Conservation (phyloP, 2,113 vertebrate species). For the Lampris incognitus region DNA sequence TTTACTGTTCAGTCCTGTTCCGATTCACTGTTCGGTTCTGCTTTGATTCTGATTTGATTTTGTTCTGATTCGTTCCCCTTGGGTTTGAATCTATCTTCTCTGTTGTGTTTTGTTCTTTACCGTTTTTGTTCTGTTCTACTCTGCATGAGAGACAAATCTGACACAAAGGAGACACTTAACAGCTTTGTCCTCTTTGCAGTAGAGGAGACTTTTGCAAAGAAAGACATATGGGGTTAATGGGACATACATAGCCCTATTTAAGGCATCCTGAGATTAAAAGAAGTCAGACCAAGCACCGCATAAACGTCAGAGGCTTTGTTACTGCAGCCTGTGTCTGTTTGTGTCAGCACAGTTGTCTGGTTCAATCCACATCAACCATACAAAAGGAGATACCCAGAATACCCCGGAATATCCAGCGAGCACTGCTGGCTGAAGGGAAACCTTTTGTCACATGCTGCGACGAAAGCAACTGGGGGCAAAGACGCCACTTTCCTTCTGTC, state of each 20-base stretch:
- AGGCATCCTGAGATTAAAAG: neutral
- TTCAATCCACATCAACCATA: constrained; percentile 9
- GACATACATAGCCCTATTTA: constrained; percentile 10
- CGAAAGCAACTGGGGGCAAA: constrained; percentile 39
- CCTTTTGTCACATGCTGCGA: constrained; percentile 32
- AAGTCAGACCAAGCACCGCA: constrained; percentile 38
- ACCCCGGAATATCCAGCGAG: constrained; percentile 24
- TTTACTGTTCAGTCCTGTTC: too few species aligned
- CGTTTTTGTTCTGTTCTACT: constrained; percentile 8
- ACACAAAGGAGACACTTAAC: constrained; percentile 13
- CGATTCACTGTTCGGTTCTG: too few species aligned
- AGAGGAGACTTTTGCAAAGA: neutral
- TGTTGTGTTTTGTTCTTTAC: too few species aligned
- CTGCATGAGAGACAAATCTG: constrained; percentile 8
- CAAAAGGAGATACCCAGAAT: constrained; percentile 11
- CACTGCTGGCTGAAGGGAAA: constrained; percentile 35
- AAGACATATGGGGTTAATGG: constrained; percentile 22
- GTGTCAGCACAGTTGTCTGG: neutral
- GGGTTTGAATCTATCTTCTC: too few species aligned
- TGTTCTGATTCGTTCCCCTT: too few species aligned
- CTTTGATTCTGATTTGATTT: too few species aligned
- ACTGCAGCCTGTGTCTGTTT: constrained; percentile 30
- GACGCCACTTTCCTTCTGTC: constrained; percentile 35
- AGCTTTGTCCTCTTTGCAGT: constrained; percentile 33
- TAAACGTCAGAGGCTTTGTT: constrained; percentile 26